phyloP scores from a whole-genome alignment of 2,797 vertebrate species.

The Chrosomus eos region DNA sequence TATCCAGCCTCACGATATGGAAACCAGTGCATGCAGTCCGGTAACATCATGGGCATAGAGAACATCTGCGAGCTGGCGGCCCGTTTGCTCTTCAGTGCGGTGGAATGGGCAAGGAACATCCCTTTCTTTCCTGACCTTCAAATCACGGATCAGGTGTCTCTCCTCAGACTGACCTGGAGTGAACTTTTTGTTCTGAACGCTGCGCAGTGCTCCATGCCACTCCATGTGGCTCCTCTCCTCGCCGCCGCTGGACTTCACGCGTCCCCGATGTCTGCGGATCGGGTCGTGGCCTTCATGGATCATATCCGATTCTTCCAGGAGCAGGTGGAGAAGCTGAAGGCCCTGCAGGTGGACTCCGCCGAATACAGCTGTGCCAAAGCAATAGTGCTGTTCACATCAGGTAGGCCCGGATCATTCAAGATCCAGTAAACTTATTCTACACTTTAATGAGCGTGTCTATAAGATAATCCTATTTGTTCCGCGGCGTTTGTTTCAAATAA shows the following conservation, averaged over 20 bases:
- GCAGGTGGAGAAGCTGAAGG: slow-evolving; percentile 97
- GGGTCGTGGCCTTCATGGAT: slow-evolving; percentile 98
- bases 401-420: slow-evolving; percentile 74
- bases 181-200: slow-evolving; percentile 96
- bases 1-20: slow-evolving; percentile 94
- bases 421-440: not conserved
- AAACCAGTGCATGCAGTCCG: slow-evolving; percentile 94
- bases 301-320: slow-evolving; percentile 99
- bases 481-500: slow-evolving; percentile 1
- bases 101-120: slow-evolving; percentile 98
- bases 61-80: slow-evolving; percentile 98
- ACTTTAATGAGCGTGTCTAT: not conserved
- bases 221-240: slow-evolving; percentile 93
- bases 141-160: slow-evolving; percentile 96
- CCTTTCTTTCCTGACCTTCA: slow-evolving; percentile 98
- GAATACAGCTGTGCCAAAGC: slow-evolving; percentile 98
- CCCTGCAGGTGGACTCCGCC: slow-evolving; percentile 93
- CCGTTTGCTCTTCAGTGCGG: slow-evolving; percentile 95
- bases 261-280: slow-evolving; percentile 96
- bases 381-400: slow-evolving; percentile 96
- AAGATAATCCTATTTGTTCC: slow-evolving; percentile 4
- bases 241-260: slow-evolving; percentile 94
- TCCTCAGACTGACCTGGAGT: slow-evolving; percentile 95
- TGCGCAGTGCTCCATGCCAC: slow-evolving; percentile 96
- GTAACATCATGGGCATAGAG: slow-evolving; percentile 97